Base-by-base conservation (phyloP, 2,797 vertebrate genomes). In the Manis crassicaudata region DNA sequence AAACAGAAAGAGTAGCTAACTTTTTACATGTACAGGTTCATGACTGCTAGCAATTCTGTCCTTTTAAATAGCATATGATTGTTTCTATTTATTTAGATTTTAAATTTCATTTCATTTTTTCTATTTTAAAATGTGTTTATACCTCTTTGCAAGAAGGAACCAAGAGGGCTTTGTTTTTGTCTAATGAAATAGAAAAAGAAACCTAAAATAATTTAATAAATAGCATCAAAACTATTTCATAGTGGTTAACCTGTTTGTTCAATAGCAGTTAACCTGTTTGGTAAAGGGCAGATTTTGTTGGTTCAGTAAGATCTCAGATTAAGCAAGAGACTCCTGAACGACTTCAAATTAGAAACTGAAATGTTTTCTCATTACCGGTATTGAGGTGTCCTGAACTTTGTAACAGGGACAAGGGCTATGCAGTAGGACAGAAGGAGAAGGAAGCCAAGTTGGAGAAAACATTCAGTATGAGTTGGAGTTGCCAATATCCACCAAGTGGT, bases 81-180 rank as follows among this genome's bases (percentile, higher is more conserved):
- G 7, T 93, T 93, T 82, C 62, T 70, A 16, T 80, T 88, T 89
- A 29, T 63, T 94, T 84, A 50, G 54, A 43, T 67, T 92, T 89
- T 65, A 73, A 75, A 68, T 62, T 83, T 60, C 56, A 56, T 88
- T 91, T 58, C 40, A 60, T 88, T 56, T 84, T 87, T 68, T 92
- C 9, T 70, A 63, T 86, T 92, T 94, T 43, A 80, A 92, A 88
- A 92, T 75, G 4, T 68, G 21, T 27, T 11, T 46, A 16, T 43
- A 6, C 40, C n/a, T 65, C 80, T 63, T 88, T 88, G 32, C 6
- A 90, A 75, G 32, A 62, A 83, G 23, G 21, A 85, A 73, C 83
- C 80, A 56, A 67, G 63, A 35, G 75, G 9, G 52, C 23, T 93
- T 80, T 40, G 6, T 2, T 91, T 81, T 83, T 87, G 56, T 75